phyloP scores from a whole-genome alignment of 2,113 vertebrate species.

The Scytalopus superciliaris region DNA sequence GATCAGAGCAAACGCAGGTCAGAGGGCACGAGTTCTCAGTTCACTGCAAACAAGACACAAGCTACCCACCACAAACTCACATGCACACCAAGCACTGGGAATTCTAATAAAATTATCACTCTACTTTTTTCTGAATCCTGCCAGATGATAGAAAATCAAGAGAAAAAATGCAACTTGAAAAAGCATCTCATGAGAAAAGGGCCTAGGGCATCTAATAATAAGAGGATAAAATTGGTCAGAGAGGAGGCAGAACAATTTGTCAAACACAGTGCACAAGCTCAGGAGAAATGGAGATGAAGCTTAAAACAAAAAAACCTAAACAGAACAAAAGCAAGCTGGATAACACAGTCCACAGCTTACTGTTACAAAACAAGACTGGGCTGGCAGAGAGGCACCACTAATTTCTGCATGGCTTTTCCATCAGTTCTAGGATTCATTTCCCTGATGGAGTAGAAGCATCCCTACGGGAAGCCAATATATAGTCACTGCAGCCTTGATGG shows the following conservation, averaged over 20 bases:
- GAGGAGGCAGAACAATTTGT: not conserved
- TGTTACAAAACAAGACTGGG: not conserved
- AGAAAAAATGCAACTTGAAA: not conserved
- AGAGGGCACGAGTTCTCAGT: not conserved
- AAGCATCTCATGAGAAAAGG: not conserved
- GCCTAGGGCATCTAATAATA: not conserved
- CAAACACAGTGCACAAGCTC: not conserved
- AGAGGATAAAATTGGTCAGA: not conserved
- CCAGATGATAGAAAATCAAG: not conserved
- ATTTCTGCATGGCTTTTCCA: not conserved
- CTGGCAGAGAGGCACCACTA: not conserved
- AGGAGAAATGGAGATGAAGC: not conserved
- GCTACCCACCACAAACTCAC: not conserved
- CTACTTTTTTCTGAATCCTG: not conserved
- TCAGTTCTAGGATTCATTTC: not conserved
- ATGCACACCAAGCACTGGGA: not conserved
- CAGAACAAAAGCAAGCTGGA: not conserved
- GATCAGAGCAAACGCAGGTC: not conserved
- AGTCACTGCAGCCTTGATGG: not conserved
- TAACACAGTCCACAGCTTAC: not conserved
- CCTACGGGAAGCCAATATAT: not conserved
- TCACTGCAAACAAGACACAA: not conserved
- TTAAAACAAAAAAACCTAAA: not conserved
- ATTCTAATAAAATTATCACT: slow-evolving; percentile 16
- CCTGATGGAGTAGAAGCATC: not conserved